Conservation (phyloP, 2,113 vertebrate species). For the Emydura subglobosa region DNA sequence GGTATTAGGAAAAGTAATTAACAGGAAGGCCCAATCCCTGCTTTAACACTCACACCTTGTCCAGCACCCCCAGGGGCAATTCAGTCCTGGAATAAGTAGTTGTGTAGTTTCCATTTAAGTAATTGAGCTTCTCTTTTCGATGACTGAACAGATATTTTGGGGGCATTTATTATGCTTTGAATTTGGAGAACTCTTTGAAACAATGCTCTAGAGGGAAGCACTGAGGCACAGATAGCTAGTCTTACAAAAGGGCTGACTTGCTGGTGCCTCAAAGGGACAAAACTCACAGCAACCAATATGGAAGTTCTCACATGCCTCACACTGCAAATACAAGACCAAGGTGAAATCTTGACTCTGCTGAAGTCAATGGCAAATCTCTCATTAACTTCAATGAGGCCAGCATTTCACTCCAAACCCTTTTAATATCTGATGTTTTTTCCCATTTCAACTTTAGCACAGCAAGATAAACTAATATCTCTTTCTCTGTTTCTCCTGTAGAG, state of each 20-base stretch:
- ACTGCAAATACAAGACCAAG: background rate
- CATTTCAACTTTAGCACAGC: background rate
- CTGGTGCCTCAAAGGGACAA: no score
- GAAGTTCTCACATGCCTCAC: background rate
- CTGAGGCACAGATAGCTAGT: background rate
- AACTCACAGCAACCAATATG: background rate
- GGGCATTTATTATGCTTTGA: background rate
- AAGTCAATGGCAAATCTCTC: background rate
- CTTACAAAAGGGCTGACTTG: background rate
- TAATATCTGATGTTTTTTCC: background rate
- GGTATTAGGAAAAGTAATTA: background rate
- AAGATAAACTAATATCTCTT: background rate
- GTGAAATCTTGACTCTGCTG: background rate
- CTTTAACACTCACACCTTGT: background rate
- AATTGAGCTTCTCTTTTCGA: background rate
- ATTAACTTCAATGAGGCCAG: background rate
- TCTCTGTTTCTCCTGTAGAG: background rate
- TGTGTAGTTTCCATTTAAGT: background rate
- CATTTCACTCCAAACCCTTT: background rate
- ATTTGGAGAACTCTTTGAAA: background rate
- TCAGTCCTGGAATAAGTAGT: fast-evolving
- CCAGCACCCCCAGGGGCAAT: background rate
- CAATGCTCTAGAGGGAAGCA: background rate
- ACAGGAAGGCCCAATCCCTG: background rate
- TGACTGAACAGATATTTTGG: background rate